Percentiles rank a stretch among this genome's conserved stretches.
Conservation (phyloP, 1,140 invertebrate species). For the Trachymyrmex cornetzi region DNA sequence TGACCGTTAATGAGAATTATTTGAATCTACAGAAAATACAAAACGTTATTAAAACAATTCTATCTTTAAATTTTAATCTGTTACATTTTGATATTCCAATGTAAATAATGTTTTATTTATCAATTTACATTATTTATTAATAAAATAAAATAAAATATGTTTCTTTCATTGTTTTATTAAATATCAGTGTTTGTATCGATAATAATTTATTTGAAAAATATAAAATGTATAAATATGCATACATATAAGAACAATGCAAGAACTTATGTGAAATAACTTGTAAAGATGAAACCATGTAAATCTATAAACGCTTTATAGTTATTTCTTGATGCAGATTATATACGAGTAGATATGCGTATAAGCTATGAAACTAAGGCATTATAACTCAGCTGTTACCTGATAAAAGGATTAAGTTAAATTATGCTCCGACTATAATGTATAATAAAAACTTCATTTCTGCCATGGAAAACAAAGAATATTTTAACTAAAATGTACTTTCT, state of each 20-base stretch:
- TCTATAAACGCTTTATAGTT: neutral
- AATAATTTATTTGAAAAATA: neutral
- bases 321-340: neutral
- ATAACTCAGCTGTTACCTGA: neutral
- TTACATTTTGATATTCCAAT: neutral
- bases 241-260: neutral
- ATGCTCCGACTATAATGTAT: neutral
- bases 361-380: constrained; percentile 10
- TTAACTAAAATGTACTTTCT: neutral
- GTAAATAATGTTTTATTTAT: neutral
- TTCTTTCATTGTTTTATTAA: neutral
- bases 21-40: too few relatives aligned
- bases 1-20: too few relatives aligned
- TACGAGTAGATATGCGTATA: neutral
- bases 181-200: neutral
- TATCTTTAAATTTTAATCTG: neutral
- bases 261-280: neutral
- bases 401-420: neutral
- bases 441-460: neutral
- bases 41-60: neutral
- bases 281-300: constrained; percentile 28
- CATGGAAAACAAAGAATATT: neutral
- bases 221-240: neutral
- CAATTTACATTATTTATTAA: neutral
- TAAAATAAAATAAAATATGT: neutral